Evolutionary conservation across 2,888 invertebrate species (phyloP).

Genomic region (Gastrophysa polygoni): DNA sequence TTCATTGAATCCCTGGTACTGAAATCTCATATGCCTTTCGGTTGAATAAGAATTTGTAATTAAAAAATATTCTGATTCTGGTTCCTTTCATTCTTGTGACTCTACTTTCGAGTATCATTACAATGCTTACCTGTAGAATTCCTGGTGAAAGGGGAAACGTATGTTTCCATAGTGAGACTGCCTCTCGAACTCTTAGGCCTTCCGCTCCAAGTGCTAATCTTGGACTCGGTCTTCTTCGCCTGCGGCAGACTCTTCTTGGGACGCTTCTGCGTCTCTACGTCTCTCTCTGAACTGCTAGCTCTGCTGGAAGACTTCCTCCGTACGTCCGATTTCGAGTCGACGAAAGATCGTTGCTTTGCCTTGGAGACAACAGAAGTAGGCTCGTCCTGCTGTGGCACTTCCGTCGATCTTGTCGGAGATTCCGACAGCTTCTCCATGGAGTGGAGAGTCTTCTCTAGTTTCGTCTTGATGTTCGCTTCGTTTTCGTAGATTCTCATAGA

Average conservation of each 20-base stretch:
- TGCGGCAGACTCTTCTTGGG: slow-evolving; percentile 54
- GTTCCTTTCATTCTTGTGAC: no score
- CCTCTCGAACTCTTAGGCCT: slow-evolving; percentile 61
- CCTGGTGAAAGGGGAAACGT: slow-evolving; percentile 54
- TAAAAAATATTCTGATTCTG: no score
- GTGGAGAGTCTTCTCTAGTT: slow-evolving; percentile 42
- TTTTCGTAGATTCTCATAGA: slow-evolving; percentile 66
- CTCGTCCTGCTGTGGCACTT: slow-evolving; percentile 24
- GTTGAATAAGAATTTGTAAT: no score
- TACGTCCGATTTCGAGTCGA: slow-evolving; percentile 34
- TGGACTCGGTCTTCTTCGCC: slow-evolving; percentile 59
- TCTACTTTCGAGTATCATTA: no score
- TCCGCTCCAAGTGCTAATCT: slow-evolving; percentile 73
- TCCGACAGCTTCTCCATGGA: slow-evolving; percentile 35
- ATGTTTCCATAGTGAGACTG: slow-evolving; percentile 68
- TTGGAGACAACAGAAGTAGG: slow-evolving; percentile 4
- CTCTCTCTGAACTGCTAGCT: slow-evolving; percentile 57
- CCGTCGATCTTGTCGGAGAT: slow-evolving; percentile 30
- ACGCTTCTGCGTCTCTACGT: slow-evolving; percentile 49
- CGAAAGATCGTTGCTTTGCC: slow-evolving; percentile 27
- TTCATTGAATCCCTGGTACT: no score
- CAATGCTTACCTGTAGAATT: slow-evolving; percentile 48
- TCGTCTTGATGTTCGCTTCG: slow-evolving; percentile 51
- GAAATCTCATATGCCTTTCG: no score
- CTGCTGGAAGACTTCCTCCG: slow-evolving; percentile 24